Evolutionary conservation across 2,888 invertebrate species (phyloP).

Genomic region (Poecilobothrus nobilitatus): DNA sequence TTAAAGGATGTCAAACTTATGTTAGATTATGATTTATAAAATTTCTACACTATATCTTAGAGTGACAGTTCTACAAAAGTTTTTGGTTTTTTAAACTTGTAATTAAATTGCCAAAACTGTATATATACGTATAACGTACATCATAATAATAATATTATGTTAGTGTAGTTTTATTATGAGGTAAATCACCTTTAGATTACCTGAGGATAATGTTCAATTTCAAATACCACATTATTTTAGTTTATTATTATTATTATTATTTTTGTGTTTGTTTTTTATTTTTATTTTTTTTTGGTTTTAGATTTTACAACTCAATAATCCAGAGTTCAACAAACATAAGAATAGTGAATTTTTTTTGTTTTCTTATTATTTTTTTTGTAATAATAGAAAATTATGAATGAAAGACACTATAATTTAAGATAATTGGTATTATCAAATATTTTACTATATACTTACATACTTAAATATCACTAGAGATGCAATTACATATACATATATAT

Average conservation of each 20-base stretch:
- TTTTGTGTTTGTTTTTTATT: neutral
- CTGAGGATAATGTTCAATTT: neutral
- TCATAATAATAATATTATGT: too few relatives aligned
- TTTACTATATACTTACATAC: neutral
- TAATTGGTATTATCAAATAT: neutral
- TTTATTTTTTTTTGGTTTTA: neutral
- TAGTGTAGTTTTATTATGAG: neutral
- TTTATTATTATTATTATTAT: too few relatives aligned
- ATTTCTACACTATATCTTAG: too few relatives aligned
- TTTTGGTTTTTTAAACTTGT: too few relatives aligned
- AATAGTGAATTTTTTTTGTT: neutral
- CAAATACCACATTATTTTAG: too few relatives aligned
- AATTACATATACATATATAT: too few relatives aligned
- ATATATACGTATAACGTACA: too few relatives aligned
- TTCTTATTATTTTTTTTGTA: neutral
- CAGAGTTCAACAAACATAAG: neutral
- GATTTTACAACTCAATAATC: neutral
- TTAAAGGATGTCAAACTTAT: too few relatives aligned
- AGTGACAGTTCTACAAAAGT: too few relatives aligned
- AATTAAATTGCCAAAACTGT: too few relatives aligned
- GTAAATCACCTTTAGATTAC: neutral
- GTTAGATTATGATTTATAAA: too few relatives aligned
- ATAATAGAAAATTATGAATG: neutral
- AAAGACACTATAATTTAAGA: neutral
- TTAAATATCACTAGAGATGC: too few relatives aligned